Base-by-base conservation (phyloP, 2,888 invertebrate genomes). In the Lasioglossum vierecki region DNA sequence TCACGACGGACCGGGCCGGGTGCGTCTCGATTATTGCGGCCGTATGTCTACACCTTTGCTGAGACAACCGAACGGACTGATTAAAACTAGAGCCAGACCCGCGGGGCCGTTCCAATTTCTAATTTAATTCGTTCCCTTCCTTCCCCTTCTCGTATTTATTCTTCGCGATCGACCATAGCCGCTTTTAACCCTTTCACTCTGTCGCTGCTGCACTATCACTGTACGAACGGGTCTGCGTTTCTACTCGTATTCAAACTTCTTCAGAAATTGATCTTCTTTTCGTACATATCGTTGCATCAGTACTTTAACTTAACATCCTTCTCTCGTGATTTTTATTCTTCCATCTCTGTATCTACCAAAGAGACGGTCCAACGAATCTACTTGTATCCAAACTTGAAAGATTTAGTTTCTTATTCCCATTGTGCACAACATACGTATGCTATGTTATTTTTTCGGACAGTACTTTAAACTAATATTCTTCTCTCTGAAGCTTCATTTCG, bases 11-110 rank as follows among this genome's bases (percentile, higher is more conserved):
- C 26, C 63, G 63, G 63, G 18, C 8, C 66, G 68, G 9, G 39
- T 30, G 26, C 39, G 18, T 39, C 75, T 63, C 79, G 84, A 84
- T 84, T 71, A 84, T 79, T 49, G 39, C 63, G 70, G 22, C 57
- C 84, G 60, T 70, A 71, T 53, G 73, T 73, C 49, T 49, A 71
- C 71, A 68, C 39, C 68, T 22, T 39, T 74, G 9, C 49, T 9
- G 30, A 5, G 13, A 22, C 76, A 53, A 35, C 60, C 41, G 44
- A 26, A 30, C 66, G 49, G 60, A 70, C 57, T 73, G 66, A 83
- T 83, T 83, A 83, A 84, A 84, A 84, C 49, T 83, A 63, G 26
- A 76, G 53, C 22, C 30, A 35, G 80, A 15, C 76, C 71, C 60
- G 80, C 15, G 13, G 22, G 22, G 5, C 9, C 11, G n/a, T 35